Evolutionary conservation across 2,888 invertebrate genomes (phyloP).

Genomic region (Erynnis tages): DNA sequence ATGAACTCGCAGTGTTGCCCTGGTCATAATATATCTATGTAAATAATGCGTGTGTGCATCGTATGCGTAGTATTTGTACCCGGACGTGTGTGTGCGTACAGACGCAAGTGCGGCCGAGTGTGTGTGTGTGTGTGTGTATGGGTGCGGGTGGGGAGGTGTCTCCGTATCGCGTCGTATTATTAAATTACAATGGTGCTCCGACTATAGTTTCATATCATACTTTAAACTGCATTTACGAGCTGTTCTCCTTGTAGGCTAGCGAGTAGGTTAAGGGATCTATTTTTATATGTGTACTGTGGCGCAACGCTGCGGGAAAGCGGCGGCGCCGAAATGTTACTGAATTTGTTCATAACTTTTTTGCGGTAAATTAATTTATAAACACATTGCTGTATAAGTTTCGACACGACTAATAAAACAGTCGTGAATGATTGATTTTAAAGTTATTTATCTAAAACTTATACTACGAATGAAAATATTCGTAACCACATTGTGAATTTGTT

Average conservation of each 20-base stretch:
- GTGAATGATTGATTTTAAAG: background rate
- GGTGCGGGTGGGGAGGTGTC: conserved; percentile 22
- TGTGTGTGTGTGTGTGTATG: conserved; percentile 12
- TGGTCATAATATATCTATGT: background rate
- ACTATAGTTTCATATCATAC: conserved; percentile 76
- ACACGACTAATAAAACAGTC: conserved; percentile 58
- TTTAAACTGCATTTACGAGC: conserved; percentile 70
- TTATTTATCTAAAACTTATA: conserved; percentile 22
- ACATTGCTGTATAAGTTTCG: conserved; percentile 56
- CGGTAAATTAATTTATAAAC: conserved; percentile 55
- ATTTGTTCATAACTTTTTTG: conserved; percentile 38
- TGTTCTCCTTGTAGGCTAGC: conserved; percentile 64
- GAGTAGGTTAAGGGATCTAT: conserved; percentile 61
- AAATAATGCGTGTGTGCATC: too few relatives aligned
- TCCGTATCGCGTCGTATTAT: conserved; percentile 30
- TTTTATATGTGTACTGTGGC: conserved; percentile 60
- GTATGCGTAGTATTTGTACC: background rate
- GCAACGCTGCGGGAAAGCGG: conserved; percentile 30
- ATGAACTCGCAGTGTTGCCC: background rate
- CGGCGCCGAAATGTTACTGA: conserved; percentile 25
- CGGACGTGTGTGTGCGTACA: background rate
- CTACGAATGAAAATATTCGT: background rate
- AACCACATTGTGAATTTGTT: background rate
- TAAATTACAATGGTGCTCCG: conserved; percentile 69
- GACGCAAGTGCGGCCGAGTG: background rate